Evolutionary conservation across 2,113 vertebrate species (phyloP).

Genomic region (Percopsis transmontana): DNA sequence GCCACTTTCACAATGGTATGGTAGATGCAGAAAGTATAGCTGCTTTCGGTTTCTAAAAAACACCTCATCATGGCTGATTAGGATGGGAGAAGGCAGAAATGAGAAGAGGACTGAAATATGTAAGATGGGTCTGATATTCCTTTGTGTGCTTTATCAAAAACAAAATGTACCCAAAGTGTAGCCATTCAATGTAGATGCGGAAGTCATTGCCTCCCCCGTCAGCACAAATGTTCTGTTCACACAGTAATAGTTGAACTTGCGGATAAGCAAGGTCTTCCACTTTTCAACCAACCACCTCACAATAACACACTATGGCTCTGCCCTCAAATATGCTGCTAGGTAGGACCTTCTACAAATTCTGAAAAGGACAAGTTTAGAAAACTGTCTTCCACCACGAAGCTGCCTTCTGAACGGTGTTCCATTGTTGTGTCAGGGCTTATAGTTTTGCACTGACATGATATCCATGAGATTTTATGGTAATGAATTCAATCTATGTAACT

Average conservation of each 20-base stretch:
- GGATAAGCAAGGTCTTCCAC: slow-evolving; percentile 8
- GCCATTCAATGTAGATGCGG: slow-evolving; percentile 28
- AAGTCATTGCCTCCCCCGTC: slow-evolving; percentile 21
- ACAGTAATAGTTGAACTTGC: slow-evolving; percentile 32
- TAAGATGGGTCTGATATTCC: slow-evolving; percentile 13
- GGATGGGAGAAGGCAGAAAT: slow-evolving; percentile 7
- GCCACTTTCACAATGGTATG: slow-evolving; percentile 61
- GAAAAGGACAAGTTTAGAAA: slow-evolving; percentile 25
- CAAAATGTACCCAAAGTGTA: slow-evolving; percentile 28
- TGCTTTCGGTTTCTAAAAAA: slow-evolving; percentile 41
- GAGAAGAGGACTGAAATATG: background rate
- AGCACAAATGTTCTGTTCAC: slow-evolving; percentile 25
- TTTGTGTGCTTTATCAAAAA: slow-evolving; percentile 29
- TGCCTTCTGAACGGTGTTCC: slow-evolving; percentile 27
- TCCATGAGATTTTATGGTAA: slow-evolving; percentile 40
- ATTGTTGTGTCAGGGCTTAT: slow-evolving; percentile 40
- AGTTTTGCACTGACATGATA: slow-evolving; percentile 34
- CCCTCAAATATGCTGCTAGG: slow-evolving; percentile 15
- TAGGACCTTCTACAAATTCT: slow-evolving; percentile 10
- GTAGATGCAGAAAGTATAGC: slow-evolving; percentile 59
- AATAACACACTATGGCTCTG: background rate
- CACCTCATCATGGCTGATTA: slow-evolving; percentile 62
- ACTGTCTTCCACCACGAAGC: slow-evolving; percentile 4
- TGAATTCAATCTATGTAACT: slow-evolving; percentile 48
- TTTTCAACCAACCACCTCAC: slow-evolving; percentile 10